Conservation (phyloP, 2,888 invertebrate species). For the Bedellia somnulentella region DNA sequence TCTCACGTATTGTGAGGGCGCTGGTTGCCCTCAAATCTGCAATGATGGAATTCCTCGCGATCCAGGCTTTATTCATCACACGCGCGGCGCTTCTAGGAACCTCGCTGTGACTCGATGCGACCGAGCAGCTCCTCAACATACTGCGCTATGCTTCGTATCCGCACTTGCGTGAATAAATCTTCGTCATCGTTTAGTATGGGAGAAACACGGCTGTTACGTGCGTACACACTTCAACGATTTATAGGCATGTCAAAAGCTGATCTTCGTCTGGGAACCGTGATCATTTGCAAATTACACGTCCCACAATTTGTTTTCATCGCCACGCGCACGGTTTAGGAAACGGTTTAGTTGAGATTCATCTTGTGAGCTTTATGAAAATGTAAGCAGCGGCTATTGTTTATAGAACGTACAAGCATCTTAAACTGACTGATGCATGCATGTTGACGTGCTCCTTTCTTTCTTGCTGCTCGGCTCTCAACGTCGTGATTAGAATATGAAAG, state of each 20-base stretch:
- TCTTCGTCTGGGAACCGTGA: conserved; percentile 32
- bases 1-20: conserved; percentile 37
- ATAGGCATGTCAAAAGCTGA: conserved; percentile 39
- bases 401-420: conserved; percentile 13
- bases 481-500: conserved; percentile 23
- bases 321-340: conserved; percentile 7
- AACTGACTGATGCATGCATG: conserved; percentile 13
- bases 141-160: conserved; percentile 24
- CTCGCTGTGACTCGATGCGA: conserved; percentile 17
- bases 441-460: conserved; percentile 21
- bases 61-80: conserved; percentile 53
- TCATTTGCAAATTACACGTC: conserved; percentile 18
- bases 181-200: conserved; percentile 44
- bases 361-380: conserved; percentile 12
- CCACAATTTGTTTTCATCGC: not conserved
- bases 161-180: conserved; percentile 41
- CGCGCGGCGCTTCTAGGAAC: conserved; percentile 49
- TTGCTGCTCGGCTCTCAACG: conserved; percentile 17
- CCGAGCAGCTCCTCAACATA: conserved; percentile 13
- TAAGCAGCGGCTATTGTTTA: conserved; percentile 10
- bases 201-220: conserved; percentile 31
- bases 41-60: conserved; percentile 44
- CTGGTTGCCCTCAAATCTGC: conserved; percentile 46
- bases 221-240: conserved; percentile 32
- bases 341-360: no score